These are phyloP conservation scores for Megamerina dolium DNA, from an alignment of 2,888 invertebrate species.

Conservation along the genomic window DNA sequence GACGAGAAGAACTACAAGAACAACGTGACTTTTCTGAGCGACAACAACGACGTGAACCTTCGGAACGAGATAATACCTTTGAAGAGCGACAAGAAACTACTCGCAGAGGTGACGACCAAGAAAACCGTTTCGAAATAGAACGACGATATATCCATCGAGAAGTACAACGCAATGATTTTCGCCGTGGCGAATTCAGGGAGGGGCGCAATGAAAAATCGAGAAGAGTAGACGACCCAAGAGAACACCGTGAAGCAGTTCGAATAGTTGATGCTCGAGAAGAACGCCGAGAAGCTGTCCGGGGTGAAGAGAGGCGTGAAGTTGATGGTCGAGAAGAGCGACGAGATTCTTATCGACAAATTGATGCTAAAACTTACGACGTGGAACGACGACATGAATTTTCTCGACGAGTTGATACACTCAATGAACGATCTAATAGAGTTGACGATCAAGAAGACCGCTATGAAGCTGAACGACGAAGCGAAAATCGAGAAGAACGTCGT, in stretches of 20 bases:
- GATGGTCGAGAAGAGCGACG: neutral
- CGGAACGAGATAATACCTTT: neutral
- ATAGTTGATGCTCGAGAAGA: constrained; percentile 7
- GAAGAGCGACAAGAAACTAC: neutral
- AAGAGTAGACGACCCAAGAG: no score
- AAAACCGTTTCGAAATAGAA: neutral
- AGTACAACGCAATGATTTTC: neutral
- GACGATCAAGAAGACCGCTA: constrained; percentile 1
- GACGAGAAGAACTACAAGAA: no score
- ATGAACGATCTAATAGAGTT: no score
- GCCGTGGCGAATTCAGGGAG: neutral
- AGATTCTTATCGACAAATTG: neutral
- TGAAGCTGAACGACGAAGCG: neutral
- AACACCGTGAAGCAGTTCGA: neutral
- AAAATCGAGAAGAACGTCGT: neutral
- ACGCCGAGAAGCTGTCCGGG: constrained; percentile 3
- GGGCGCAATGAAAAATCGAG: no score
- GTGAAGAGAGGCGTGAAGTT: no score
- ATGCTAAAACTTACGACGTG: no score
- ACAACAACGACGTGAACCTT: neutral
- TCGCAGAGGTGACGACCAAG: neutral
- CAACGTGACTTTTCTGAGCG: no score
- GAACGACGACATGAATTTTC: neutral
- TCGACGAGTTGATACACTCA: no score
- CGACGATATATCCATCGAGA: neutral